Conservation (phyloP, 1,140 invertebrate species). For the Atta colombica region DNA sequence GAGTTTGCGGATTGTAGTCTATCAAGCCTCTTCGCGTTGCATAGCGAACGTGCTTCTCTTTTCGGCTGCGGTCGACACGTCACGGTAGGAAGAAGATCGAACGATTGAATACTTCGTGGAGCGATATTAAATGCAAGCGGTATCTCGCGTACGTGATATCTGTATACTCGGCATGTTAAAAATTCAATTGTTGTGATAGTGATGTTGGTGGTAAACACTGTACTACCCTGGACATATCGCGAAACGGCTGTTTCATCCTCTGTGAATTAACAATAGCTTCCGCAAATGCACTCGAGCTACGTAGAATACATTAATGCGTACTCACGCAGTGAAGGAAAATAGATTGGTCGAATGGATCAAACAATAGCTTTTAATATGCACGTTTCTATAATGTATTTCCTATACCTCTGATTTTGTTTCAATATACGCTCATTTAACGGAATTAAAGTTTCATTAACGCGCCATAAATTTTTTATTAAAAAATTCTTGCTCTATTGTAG, state of each 20-base stretch:
- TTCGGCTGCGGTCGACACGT: slow-evolving; percentile 12
- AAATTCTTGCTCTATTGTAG: neutral
- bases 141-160: slow-evolving; percentile 59
- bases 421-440: slow-evolving; percentile 19
- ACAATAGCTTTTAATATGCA: slow-evolving; percentile 42
- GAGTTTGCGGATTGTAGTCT: slow-evolving; percentile 25
- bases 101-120: slow-evolving; percentile 46
- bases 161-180: slow-evolving; percentile 35
- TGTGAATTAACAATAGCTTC: slow-evolving; percentile 58
- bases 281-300: slow-evolving; percentile 28
- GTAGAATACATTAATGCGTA: slow-evolving; percentile 26
- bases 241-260: slow-evolving; percentile 34
- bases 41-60: neutral
- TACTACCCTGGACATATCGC: slow-evolving; percentile 4
- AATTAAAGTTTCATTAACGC: slow-evolving; percentile 23
- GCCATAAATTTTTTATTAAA: slow-evolving; percentile 6
- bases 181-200: slow-evolving; percentile 55
- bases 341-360: slow-evolving; percentile 21
- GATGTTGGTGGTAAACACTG: slow-evolving; percentile 42
- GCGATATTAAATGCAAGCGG: slow-evolving; percentile 64
- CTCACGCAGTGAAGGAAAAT: slow-evolving; percentile 32
- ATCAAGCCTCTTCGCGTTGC: slow-evolving; percentile 1
- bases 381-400: slow-evolving; percentile 43
- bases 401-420: neutral
- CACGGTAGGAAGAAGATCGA: slow-evolving; percentile 51